These are phyloP conservation scores for Eurytoma adleriae DNA, from an alignment of 2,888 invertebrate genomes.

Conservation along the genomic window DNA sequence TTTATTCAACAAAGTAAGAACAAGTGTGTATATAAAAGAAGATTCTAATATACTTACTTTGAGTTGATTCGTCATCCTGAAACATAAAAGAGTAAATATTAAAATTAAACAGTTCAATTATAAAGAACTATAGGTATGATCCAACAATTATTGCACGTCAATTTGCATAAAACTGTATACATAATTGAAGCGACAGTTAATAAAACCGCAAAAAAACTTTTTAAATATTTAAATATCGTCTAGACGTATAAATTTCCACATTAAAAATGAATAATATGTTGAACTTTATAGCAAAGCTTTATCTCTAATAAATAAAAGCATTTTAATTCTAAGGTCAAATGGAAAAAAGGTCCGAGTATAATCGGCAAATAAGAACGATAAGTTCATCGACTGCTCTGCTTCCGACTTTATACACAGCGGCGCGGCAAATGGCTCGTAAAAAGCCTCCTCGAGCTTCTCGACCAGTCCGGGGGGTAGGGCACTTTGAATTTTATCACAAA, in stretches of 20 bases:
- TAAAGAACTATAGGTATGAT: neutral
- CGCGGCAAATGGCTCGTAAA: constrained; percentile 17
- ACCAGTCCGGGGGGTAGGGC: neutral
- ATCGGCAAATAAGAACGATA: neutral
- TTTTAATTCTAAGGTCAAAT: neutral
- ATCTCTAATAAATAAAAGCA: too few relatives aligned
- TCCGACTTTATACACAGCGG: neutral
- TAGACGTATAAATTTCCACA: too few relatives aligned
- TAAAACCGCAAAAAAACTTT: too few relatives aligned
- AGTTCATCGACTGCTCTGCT: neutral
- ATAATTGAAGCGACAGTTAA: too few relatives aligned
- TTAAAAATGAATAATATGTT: too few relatives aligned
- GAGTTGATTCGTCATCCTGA: constrained; percentile 71
- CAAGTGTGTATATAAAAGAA: neutral
- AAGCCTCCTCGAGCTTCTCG: constrained; percentile 10
- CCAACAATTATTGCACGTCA: too few relatives aligned
- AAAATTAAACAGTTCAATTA: too few relatives aligned
- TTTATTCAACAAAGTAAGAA: too few relatives aligned
- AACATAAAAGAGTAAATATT: constrained; percentile 60
- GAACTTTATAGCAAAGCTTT: too few relatives aligned
- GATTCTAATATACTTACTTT: constrained; percentile 66
- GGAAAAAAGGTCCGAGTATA: neutral
- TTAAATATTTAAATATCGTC: too few relatives aligned
- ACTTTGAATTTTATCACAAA: constrained; percentile 27
- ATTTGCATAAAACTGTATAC: too few relatives aligned